These are phyloP conservation scores for Drosophila arawakana DNA, from an alignment of 1,140 invertebrate species.

Conservation along the genomic window DNA sequence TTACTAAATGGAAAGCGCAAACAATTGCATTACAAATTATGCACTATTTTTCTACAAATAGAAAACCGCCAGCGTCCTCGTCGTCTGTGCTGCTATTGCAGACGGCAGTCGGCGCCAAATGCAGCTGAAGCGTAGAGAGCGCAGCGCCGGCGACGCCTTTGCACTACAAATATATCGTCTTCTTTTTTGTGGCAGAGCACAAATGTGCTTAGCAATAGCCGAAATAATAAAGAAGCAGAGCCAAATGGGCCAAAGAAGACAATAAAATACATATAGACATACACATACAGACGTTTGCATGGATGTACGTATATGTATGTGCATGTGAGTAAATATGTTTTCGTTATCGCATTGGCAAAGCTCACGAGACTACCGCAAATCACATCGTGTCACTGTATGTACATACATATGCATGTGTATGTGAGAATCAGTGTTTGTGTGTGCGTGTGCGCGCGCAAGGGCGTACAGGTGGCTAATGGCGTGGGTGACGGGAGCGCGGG, in stretches of 20 bases:
- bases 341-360: slow-evolving; percentile 47
- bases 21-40: slow-evolving; percentile 59
- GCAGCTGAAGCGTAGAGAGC: slow-evolving; percentile 72
- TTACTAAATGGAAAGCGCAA: slow-evolving; percentile 61
- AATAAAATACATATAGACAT: slow-evolving; percentile 32
- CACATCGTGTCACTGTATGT: slow-evolving; percentile 32
- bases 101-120: slow-evolving; percentile 48
- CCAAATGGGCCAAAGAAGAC: slow-evolving; percentile 58
- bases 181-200: slow-evolving; percentile 24
- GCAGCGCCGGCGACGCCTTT: slow-evolving; percentile 31
- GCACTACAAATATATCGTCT: slow-evolving; percentile 13
- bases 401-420: slow-evolving; percentile 14
- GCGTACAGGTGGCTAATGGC: slow-evolving; percentile 77
- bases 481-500: slow-evolving; percentile 61
- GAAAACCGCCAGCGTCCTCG: slow-evolving; percentile 46
- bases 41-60: slow-evolving; percentile 64
- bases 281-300: slow-evolving; percentile 9
- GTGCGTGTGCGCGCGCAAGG: slow-evolving; percentile 63
- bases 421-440: slow-evolving; percentile 5
- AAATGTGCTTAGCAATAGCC: slow-evolving; percentile 41
- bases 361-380: slow-evolving; percentile 60
- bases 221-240: slow-evolving; percentile 47
- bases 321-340: slow-evolving; percentile 30
- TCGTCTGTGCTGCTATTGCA: slow-evolving; percentile 15
- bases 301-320: slow-evolving; percentile 2